Conservation (phyloP, 2,113 vertebrate species). For the Cyprinodon tularosa region DNA sequence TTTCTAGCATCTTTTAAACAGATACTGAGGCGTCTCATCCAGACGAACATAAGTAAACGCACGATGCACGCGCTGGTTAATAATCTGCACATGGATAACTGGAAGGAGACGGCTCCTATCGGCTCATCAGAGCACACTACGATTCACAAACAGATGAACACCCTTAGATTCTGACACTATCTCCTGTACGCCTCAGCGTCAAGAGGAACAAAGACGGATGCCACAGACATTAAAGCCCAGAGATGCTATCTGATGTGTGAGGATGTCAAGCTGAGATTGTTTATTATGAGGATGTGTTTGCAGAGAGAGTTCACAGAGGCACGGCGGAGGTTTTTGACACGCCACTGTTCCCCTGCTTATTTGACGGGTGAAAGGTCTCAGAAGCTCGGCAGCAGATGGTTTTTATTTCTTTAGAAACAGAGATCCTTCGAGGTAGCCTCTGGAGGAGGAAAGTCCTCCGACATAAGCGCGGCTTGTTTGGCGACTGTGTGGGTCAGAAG, state of each 20-base stretch:
- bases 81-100: neutral
- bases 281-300: slow-evolving; percentile 30
- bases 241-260: slow-evolving; percentile 41
- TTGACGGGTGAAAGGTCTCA: slow-evolving; percentile 53
- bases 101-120: neutral
- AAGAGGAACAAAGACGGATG: slow-evolving; percentile 43
- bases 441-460: slow-evolving; percentile 5
- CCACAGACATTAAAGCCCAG: slow-evolving; percentile 13
- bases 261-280: slow-evolving; percentile 33
- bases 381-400: slow-evolving; percentile 37
- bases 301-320: slow-evolving; percentile 34
- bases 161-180: slow-evolving; percentile 16
- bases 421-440: slow-evolving; percentile 14
- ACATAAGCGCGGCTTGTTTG: slow-evolving; percentile 15
- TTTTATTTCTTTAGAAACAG: slow-evolving; percentile 56
- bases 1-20: neutral
- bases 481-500: slow-evolving; percentile 6
- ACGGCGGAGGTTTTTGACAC: slow-evolving; percentile 23
- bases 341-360: slow-evolving; percentile 34
- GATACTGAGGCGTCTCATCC: neutral
- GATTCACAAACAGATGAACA: slow-evolving; percentile 13
- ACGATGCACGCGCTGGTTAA: neutral
- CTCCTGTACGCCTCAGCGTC: slow-evolving; percentile 21
- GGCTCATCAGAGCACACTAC: neutral
- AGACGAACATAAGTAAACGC: neutral